Conservation (phyloP, 2,888 invertebrate species). For the Myopa testacea region DNA sequence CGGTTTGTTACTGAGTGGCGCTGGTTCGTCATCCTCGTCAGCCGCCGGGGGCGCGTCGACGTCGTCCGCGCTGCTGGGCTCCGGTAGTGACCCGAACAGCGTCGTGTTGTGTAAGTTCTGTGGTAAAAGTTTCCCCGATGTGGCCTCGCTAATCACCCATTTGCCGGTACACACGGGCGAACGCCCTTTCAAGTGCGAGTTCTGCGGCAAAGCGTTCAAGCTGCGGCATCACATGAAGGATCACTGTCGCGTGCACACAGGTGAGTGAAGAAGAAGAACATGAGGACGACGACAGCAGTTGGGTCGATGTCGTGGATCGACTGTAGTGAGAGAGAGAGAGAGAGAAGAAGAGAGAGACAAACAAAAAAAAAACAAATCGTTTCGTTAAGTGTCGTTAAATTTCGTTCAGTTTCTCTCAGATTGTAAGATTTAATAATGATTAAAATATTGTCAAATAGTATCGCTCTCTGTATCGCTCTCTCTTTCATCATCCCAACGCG, state of each 20-base stretch:
- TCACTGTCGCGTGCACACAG: constrained; percentile 92
- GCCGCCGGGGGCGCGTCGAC: constrained; percentile 57
- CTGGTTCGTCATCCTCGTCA: constrained; percentile 59
- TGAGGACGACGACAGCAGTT: background rate
- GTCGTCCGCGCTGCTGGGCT: constrained; percentile 57
- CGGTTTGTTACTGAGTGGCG: constrained; percentile 48
- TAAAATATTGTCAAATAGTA: too few relatives aligned
- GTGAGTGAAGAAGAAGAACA: constrained; percentile 67
- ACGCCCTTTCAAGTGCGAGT: constrained; percentile 92
- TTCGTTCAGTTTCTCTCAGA: too few relatives aligned
- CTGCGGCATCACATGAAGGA: constrained; percentile 94
- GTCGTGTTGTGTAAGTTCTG: constrained; percentile 93
- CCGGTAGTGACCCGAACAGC: constrained; percentile 74
- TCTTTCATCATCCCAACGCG: background rate
- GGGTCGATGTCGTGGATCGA: background rate
- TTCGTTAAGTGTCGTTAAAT: too few relatives aligned
- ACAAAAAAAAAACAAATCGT: too few relatives aligned
- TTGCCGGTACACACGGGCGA: constrained; percentile 91
- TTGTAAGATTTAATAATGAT: too few relatives aligned
- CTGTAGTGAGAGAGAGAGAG: background rate
- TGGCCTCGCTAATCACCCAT: constrained; percentile 87
- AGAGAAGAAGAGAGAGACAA: too few relatives aligned
- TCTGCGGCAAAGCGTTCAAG: constrained; percentile 94
- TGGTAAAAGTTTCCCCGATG: constrained; percentile 92
- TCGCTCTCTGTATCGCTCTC: background rate